These are phyloP conservation scores for Eupithecia centaureata DNA, from an alignment of 2,888 invertebrate genomes.

Conservation along the genomic window DNA sequence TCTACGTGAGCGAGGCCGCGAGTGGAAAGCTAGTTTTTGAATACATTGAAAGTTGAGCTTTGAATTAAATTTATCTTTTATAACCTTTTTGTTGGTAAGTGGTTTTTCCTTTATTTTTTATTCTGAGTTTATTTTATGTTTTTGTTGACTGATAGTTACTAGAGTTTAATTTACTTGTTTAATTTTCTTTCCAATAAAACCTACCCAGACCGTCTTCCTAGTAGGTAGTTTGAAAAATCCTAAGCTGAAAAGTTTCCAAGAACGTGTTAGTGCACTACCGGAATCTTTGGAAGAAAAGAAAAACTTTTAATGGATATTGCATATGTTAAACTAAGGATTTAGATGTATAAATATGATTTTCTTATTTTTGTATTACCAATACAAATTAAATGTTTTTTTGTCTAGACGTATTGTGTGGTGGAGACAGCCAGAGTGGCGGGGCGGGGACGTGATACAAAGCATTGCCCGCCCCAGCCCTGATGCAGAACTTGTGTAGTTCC, in stretches of 20 bases:
- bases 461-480: conserved; percentile 82
- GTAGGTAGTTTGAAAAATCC: neutral
- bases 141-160: neutral
- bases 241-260: neutral
- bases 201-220: neutral
- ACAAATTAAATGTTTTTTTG: neutral
- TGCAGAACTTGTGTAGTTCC: conserved; percentile 92
- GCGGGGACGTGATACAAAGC: conserved; percentile 76
- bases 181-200: neutral
- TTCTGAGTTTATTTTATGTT: neutral
- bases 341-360: neutral
- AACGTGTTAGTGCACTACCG: neutral
- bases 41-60: neutral
- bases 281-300: too few species aligned
- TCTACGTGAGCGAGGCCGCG: too few species aligned
- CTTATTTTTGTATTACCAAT: neutral
- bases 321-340: too few species aligned
- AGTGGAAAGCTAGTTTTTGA: neutral
- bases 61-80: neutral
- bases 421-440: conserved; percentile 65
- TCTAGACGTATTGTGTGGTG: conserved; percentile 29
- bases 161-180: neutral
- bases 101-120: neutral
- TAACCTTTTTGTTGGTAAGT: neutral
- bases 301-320: too few species aligned